A percentile compares a stretch with the other conserved stretches of the same genome.
These are phyloP conservation scores for Lamellibrachia luymesi DNA, from an alignment of 1,140 invertebrate species.

Conservation along the genomic window DNA sequence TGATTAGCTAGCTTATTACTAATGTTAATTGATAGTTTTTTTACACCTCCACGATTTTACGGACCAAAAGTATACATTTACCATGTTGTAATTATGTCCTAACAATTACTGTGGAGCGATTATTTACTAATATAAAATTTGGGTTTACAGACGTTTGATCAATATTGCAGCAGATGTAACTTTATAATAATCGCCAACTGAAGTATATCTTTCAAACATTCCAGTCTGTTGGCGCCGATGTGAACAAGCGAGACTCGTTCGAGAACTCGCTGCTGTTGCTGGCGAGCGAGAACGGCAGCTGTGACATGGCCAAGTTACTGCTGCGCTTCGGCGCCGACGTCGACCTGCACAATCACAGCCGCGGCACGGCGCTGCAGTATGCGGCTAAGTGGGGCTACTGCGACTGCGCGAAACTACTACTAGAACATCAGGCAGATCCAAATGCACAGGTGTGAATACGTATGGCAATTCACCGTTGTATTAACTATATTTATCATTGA, in stretches of 20 bases:
- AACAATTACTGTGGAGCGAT: too few relatives aligned
- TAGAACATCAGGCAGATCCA: slow-evolving; percentile 87
- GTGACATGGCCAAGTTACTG: background rate
- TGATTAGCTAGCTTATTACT: too few relatives aligned
- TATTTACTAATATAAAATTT: background rate
- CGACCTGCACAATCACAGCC: slow-evolving; percentile 74
- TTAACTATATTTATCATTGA: slow-evolving; percentile 73
- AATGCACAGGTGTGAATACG: slow-evolving; percentile 85
- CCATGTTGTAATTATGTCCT: too few relatives aligned
- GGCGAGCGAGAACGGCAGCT: slow-evolving; percentile 24
- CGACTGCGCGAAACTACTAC: slow-evolving; percentile 69
- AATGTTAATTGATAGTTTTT: too few relatives aligned
- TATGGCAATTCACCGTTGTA: slow-evolving; percentile 85
- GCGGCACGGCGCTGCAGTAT: slow-evolving; percentile 93
- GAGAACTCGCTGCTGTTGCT: slow-evolving; percentile 28
- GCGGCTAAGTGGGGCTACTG: slow-evolving; percentile 79
- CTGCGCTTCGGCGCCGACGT: background rate
- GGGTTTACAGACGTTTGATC: background rate
- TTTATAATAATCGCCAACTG: background rate
- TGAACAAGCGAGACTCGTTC: slow-evolving; percentile 23
- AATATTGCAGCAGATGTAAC: background rate
- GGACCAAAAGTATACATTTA: too few relatives aligned
- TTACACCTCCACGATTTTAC: too few relatives aligned
- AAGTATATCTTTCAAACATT: background rate
- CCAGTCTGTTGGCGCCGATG: slow-evolving; percentile 16